phyloP scores from a whole-genome alignment of 2,797 vertebrate species.

The Orestias chungarensis region DNA sequence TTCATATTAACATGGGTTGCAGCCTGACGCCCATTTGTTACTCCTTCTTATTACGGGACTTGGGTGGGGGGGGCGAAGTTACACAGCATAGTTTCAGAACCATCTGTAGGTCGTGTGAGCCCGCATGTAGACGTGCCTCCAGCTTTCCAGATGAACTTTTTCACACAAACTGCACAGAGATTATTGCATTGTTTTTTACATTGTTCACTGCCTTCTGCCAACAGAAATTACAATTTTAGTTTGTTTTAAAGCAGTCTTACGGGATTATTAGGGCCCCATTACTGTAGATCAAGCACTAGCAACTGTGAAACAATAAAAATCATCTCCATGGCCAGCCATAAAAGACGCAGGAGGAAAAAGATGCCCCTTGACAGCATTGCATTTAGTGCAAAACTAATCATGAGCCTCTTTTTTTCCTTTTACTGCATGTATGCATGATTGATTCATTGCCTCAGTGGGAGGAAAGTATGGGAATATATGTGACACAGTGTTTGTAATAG shows the following conservation, averaged over 20 bases:
- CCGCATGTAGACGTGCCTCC: slow-evolving; percentile 47
- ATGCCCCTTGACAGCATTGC: slow-evolving; percentile 59
- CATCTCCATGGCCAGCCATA: slow-evolving; percentile 70
- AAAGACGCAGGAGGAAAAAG: slow-evolving; percentile 58
- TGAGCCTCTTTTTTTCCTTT: slow-evolving; percentile 67
- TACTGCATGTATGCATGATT: slow-evolving; percentile 72
- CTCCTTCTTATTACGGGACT: slow-evolving; percentile 67
- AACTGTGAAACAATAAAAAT: slow-evolving; percentile 69
- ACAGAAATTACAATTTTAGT: slow-evolving; percentile 72
- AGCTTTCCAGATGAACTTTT: slow-evolving; percentile 50
- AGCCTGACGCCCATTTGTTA: slow-evolving; percentile 73
- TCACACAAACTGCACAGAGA: slow-evolving; percentile 52
- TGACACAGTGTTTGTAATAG: slow-evolving; percentile 57
- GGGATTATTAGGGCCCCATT: slow-evolving; percentile 67
- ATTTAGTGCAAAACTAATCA: slow-evolving; percentile 75
- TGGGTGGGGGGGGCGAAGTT: slow-evolving; percentile 25
- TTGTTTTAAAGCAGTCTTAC: slow-evolving; percentile 68
- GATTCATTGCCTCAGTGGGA: slow-evolving; percentile 65
- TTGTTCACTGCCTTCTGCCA: slow-evolving; percentile 60
- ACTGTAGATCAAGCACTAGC: slow-evolving; percentile 51
- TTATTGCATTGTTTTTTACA: slow-evolving; percentile 44
- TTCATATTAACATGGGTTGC: slow-evolving; percentile 60
- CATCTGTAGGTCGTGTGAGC: slow-evolving; percentile 48
- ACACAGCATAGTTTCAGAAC: slow-evolving; percentile 54
- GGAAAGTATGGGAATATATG: slow-evolving; percentile 66